Conservation (phyloP, 2,797 vertebrate species). For the Percopsis omiscomaycus region DNA sequence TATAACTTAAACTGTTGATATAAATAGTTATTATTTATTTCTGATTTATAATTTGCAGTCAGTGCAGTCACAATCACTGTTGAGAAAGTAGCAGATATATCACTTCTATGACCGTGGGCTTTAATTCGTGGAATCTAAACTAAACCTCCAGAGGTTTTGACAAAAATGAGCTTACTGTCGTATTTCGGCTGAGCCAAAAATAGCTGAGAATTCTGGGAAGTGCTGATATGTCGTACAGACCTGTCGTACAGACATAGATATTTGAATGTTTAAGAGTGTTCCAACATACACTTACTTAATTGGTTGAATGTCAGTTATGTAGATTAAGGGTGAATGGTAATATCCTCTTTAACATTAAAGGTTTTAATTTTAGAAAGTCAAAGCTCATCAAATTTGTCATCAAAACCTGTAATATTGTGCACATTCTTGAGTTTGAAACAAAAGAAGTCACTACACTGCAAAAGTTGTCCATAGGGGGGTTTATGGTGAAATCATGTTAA, state of each 20-base stretch:
- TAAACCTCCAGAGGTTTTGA: constrained; percentile 43
- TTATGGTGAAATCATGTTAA: too few species aligned
- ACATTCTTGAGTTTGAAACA: too few species aligned
- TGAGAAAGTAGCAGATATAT: constrained; percentile 21
- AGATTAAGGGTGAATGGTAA: constrained; percentile 8
- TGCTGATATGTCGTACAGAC: constrained; percentile 41
- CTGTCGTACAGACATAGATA: constrained; percentile 62
- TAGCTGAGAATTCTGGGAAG: constrained; percentile 64
- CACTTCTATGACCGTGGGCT: constrained; percentile 26
- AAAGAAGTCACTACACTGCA: too few species aligned
- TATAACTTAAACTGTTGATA: neutral
- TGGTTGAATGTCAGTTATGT: constrained; percentile 41
- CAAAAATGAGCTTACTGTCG: constrained; percentile 53
- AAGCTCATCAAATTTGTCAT: constrained; percentile 3
- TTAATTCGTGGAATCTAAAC: constrained; percentile 59
- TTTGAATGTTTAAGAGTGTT: constrained; percentile 43
- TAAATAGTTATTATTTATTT: neutral
- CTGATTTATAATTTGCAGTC: neutral
- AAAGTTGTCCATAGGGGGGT: too few species aligned
- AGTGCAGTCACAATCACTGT: neutral
- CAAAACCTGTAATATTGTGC: too few species aligned
- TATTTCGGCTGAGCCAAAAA: constrained; percentile 59
- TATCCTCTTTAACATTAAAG: constrained; percentile 13
- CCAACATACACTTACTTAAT: constrained; percentile 48
- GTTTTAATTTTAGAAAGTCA: constrained; percentile 15